Percentiles rank a stretch among this genome's conserved stretches.
Conservation (phyloP, 2,113 vertebrate species). For the Emydura subglobosa region DNA sequence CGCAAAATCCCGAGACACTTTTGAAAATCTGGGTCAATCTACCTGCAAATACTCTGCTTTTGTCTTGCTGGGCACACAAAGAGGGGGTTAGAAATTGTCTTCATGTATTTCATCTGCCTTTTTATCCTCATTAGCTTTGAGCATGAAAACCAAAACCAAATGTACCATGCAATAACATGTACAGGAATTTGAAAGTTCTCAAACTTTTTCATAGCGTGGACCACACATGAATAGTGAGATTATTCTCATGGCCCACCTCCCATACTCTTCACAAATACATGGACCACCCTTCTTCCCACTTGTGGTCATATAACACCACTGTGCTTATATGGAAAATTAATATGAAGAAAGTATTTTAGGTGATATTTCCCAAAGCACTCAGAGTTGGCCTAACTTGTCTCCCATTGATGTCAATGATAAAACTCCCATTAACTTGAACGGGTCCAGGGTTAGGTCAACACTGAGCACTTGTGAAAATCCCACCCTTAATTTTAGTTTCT, state of each 20-base stretch:
- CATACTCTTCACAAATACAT: neutral
- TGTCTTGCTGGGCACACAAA: neutral
- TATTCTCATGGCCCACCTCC: neutral
- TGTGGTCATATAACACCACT: constrained; percentile 39
- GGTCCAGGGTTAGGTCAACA: neutral
- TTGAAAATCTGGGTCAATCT: neutral
- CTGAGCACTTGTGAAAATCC: neutral
- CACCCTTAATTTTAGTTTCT: neutral
- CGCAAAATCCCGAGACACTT: neutral
- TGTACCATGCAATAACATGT: neutral
- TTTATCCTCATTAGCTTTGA: neutral
- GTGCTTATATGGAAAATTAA: constrained; percentile 18
- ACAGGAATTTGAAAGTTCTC: neutral
- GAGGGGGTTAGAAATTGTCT: neutral
- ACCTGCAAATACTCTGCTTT: neutral
- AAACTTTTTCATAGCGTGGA: neutral
- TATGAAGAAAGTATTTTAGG: neutral
- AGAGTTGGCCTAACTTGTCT: accelerated
- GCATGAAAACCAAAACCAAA: neutral
- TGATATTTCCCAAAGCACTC: neutral
- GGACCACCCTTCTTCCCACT: neutral
- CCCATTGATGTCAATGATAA: neutral
- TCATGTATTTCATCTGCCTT: neutral
- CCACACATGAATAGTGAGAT: neutral
- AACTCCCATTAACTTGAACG: neutral